Conservation (phyloP, 2,888 invertebrate genomes). For the Mesopsocus fuscifrons region DNA sequence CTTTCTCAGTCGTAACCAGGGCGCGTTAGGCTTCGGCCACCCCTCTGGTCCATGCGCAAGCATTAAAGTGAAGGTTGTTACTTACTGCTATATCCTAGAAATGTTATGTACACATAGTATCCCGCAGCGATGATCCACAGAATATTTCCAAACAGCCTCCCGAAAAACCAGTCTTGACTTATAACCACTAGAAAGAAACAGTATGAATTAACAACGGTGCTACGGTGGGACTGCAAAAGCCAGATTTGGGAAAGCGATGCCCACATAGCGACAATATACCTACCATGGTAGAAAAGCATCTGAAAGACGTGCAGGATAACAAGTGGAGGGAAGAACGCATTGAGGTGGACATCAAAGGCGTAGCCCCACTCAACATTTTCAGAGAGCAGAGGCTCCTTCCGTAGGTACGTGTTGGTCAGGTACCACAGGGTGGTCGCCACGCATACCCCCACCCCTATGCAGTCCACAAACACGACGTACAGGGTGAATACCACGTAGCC, state of each 20-base stretch:
- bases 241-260: not conserved
- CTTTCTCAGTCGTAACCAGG: no score
- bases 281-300: conserved; percentile 69
- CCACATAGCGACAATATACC: conserved; percentile 20
- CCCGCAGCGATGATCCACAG: conserved; percentile 79
- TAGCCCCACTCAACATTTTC: conserved; percentile 96
- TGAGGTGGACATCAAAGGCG: conserved; percentile 95
- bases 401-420: conserved; percentile 57
- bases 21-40: no score
- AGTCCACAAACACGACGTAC: conserved; percentile 88
- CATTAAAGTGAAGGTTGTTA: no score
- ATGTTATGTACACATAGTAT: conserved; percentile 94
- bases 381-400: conserved; percentile 38
- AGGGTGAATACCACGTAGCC: conserved; percentile 66
- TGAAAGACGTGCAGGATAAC: conserved; percentile 86
- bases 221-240: no score
- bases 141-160: conserved; percentile 73
- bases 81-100: conserved; percentile 88
- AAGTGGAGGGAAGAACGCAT: conserved; percentile 94
- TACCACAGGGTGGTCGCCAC: conserved; percentile 82
- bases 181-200: conserved; percentile 46
- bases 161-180: conserved; percentile 53
- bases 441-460: conserved; percentile 69
- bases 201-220: conserved; percentile 12
- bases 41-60: no score